Evolutionary conservation across 1,140 invertebrate species (phyloP), one percentile per base, ranked within the genome.

Genomic region (Hyles euphorbiae): DNA sequence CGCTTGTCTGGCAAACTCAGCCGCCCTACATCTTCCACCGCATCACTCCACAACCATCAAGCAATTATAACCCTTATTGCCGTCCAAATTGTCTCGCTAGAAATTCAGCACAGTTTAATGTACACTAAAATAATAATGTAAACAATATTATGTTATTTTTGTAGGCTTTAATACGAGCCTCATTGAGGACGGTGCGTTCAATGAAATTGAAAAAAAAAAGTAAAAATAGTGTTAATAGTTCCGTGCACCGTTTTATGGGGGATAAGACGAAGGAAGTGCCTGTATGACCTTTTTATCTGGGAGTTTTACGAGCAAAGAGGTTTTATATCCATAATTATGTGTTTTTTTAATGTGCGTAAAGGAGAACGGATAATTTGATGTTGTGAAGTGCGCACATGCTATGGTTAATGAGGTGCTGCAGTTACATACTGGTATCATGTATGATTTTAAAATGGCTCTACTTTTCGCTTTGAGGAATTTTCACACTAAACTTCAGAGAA

Each of bases 291-390:
- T 77, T 77, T 77, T 72, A 72, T 77, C 66, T 72, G 59, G 48
- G 54, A 45, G 53, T 72, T 76, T 77, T 68, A 77, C 63, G 72
- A 58, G 55, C 45, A 65, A 65, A 67, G 70, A 72, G 65, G 66
- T 74, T 77, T 77, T 77, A 77, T 77, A 72, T 67, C 36, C 68
- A 68, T 72, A 72, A 74, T 77, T 77, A 74, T 60, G 63, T 72
- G 64, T 69, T 68, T 63, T 68, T 67, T 72, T 65, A 65, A 68
- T 67, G 59, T 61, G 53, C 58, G 52, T 68, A 66, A 70, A 70
- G 67, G 63, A 61, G 70, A 65, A 72, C 69, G 56, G 65, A 67
- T 63, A 66, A 68, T 70, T 68, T 66, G 63, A 65, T 58, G 64
- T 51, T 56, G 56, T 61, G 58, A 60, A 63, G 63, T 65, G 60